Conservation (phyloP, 2,113 vertebrate genomes). For the Melanotaenia duboulayi region DNA sequence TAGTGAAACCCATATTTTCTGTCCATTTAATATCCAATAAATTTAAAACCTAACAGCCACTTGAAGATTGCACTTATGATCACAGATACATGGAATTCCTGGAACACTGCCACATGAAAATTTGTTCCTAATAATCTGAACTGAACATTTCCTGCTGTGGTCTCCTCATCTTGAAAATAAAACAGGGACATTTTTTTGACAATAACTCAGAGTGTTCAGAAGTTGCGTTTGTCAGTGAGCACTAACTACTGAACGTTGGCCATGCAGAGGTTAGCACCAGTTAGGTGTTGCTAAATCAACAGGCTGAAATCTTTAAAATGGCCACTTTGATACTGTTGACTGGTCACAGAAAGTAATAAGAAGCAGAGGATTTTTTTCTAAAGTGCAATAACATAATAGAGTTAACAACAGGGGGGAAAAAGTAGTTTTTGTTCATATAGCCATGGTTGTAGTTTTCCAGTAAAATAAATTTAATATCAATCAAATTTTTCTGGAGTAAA, state of each 20-base stretch:
- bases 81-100: constrained; percentile 10
- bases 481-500: no score
- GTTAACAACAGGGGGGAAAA: no score
- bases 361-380: background rate
- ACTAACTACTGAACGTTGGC: no score
- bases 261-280: no score
- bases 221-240: background rate
- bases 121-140: background rate
- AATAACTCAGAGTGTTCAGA: background rate
- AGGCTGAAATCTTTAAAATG: background rate
- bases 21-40: constrained; percentile 18
- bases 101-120: background rate
- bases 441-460: no score
- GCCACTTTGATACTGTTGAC: no score
- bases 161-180: background rate
- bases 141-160: background rate
- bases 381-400: background rate
- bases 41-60: constrained; percentile 35
- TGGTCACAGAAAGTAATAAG: background rate
- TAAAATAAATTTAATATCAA: no score
- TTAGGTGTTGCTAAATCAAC: background rate
- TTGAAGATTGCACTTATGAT: constrained; percentile 55
- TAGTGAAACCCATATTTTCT: background rate
- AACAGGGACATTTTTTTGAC: background rate
- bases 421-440: no score